phyloP scores from a whole-genome alignment of 2,113 vertebrate species.

The Pseudorasbora parva region DNA sequence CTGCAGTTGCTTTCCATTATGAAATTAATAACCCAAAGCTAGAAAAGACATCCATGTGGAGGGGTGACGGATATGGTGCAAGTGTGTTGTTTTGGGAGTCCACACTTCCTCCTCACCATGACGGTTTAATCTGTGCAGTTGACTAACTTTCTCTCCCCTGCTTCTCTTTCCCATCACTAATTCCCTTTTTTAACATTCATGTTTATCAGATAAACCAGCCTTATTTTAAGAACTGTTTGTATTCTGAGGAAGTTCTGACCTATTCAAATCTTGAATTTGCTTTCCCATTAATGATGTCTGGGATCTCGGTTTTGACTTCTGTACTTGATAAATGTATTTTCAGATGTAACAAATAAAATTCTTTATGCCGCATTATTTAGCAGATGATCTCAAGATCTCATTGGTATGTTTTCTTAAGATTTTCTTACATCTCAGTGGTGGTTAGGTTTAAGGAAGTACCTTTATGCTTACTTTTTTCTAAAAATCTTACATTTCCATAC shows the following conservation, averaged over 20 bases:
- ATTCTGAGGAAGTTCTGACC: constrained; percentile 3
- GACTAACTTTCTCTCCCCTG: constrained; percentile 49
- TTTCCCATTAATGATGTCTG: constrained; percentile 9
- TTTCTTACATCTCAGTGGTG: no score
- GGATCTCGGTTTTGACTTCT: background rate
- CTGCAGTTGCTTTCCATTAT: constrained; percentile 64
- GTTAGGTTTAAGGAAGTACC: no score
- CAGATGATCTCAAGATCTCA: no score
- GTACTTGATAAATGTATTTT: no score
- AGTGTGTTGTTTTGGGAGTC: constrained; percentile 37
- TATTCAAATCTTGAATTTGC: background rate
- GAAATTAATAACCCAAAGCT: constrained; percentile 67
- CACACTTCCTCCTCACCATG: constrained; percentile 47
- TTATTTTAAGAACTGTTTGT: constrained; percentile 17
- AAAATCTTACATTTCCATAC: no score
- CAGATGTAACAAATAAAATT: no score
- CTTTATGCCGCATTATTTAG: no score
- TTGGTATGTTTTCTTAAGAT: no score
- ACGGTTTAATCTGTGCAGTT: constrained; percentile 63
- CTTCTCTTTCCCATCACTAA: constrained; percentile 47
- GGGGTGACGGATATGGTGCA: constrained; percentile 54
- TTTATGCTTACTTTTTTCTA: no score
- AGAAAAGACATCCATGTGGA: constrained; percentile 46
- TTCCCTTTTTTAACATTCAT: constrained; percentile 48
- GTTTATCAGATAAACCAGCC: constrained; percentile 65